Evolutionary conservation across 2,888 invertebrate genomes (phyloP), one percentile per base, ranked within the genome.

Genomic region (Cetonia aurata): DNA sequence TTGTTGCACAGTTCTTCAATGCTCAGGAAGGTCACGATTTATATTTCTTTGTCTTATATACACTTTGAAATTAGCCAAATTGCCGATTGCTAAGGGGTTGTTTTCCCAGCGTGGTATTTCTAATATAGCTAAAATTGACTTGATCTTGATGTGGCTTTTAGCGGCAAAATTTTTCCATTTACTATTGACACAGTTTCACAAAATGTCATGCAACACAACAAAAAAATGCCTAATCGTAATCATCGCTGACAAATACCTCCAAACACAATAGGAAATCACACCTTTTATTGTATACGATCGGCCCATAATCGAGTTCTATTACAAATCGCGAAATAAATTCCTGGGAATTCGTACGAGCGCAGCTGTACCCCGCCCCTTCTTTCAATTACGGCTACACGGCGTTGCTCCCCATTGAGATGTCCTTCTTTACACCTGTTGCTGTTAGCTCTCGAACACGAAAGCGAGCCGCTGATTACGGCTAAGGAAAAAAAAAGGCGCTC

Each of bases 361-460:
- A 37, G 33, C 50, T 3, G 12, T 25, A 12, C 12, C 19, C 25
- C 52, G 31, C 46, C 46, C 60, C 19, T 19, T 65, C 62, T 50
- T 50, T 65, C 62, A 52, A 65, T 65, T 65, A 65, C 62, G 62
- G 25, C 25, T 4, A 25, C 25, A 25, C 25, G 25, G 25, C 41
- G 31, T 10, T 62, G 48, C 62, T 65, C 62, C 62, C 62, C 62
- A 69, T 62, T 52, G 62, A 69, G 69, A 69, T 60, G 69, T 69
- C 69, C 69, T 69, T 37, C 37, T 37, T 10, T 69, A 69, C 69
- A 69, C 69, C 53, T 69, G 69, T 65, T 65, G 62, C 62, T 50
- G 50, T 65, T 65, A 65, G 50, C 46, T 46, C 52, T 13, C 50
- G 15, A 6, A 17, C 50, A 46, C 62, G 62, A 50, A 50, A 46